A percentile compares a stretch with the other conserved stretches of the same genome.
Conservation (phyloP, 1,140 invertebrate genomes). For the Drosophila yakuba region DNA sequence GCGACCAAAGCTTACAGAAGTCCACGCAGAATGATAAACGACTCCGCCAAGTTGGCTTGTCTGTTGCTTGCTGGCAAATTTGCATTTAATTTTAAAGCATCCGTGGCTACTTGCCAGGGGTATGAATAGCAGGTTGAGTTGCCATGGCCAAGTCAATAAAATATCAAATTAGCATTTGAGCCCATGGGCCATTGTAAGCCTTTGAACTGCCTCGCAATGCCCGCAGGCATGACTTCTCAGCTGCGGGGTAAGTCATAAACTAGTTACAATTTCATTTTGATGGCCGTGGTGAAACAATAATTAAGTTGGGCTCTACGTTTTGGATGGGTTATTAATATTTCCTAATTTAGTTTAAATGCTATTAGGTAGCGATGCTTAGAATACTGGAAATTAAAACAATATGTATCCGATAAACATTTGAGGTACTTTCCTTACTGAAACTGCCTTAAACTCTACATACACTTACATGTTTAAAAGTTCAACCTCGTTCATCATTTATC, state of each 20-base stretch:
- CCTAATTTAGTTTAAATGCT: slow-evolving; percentile 4
- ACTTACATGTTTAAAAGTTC: too few species aligned
- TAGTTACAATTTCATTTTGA: slow-evolving; percentile 24
- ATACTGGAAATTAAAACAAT: background rate
- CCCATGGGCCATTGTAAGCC: slow-evolving; percentile 39
- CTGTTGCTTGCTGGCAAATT: slow-evolving; percentile 55
- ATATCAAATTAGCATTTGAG: slow-evolving; percentile 65
- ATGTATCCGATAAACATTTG: too few species aligned
- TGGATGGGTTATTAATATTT: slow-evolving; percentile 11
- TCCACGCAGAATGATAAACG: slow-evolving; percentile 53
- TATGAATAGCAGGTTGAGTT: slow-evolving; percentile 27
- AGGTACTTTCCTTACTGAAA: too few species aligned
- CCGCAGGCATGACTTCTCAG: slow-evolving; percentile 17
- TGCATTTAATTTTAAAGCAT: slow-evolving; percentile 68
- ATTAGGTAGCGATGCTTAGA: background rate
- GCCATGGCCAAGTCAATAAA: slow-evolving; percentile 57
- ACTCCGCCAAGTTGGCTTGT: slow-evolving; percentile 17
- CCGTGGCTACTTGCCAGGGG: slow-evolving; percentile 20
- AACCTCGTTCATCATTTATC: background rate
- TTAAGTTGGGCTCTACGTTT: slow-evolving; percentile 31
- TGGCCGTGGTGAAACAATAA: slow-evolving; percentile 29
- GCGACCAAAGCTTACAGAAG: slow-evolving; percentile 31
- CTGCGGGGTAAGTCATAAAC: slow-evolving; percentile 44
- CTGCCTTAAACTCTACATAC: too few species aligned
- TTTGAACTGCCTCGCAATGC: slow-evolving; percentile 50